Base-by-base conservation (phyloP, 2,113 vertebrate species). In the Megaleporinus macrocephalus region DNA sequence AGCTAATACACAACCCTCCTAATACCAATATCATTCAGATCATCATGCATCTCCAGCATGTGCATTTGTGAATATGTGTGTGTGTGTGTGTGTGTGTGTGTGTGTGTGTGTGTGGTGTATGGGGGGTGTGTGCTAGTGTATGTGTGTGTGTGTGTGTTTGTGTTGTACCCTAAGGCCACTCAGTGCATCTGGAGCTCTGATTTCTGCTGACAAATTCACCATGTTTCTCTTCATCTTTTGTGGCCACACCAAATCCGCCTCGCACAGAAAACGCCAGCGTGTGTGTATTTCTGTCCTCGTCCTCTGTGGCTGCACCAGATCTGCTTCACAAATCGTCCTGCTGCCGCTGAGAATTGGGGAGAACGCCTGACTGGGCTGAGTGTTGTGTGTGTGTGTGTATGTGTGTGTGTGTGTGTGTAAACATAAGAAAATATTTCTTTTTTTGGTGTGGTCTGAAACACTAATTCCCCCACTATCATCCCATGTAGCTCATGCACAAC, bases 161-260 rank as follows among this genome's bases (percentile, higher is more conserved):
- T 72, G 33, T 49, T 57, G 16, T 78, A 36, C 29, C 49, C 36
- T 41, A 24, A 69, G 65, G 65, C 29, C 51, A 26, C 63, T 12
- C 59, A 10, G 59, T 57, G 77, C 61, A 79, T 49, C 76, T 78
- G 62, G 76, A 79, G 76, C 70, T 27, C 44, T 70, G 72, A 81
- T 85, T 81, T 78, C 68, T 77, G 83, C 73, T 81, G 83, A 84
- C 83, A 81, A 73, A 69, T 73, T 85, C 51, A 44, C 55, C 44
- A 24, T 76, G 70, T 81, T 82, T 29, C 72, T 77, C 75, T 76
- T 78, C 75, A 73, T 82, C 75, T 12, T 69, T 68, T 61, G 72
- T 75, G 76, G 76, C 51, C 79, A 61, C 70, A 78, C 65, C 70
- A 61, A 29, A 85, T 78, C 73, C 62, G 47, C 73, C 55, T 68